Conservation (phyloP, 1,140 invertebrate genomes). For the Copidosoma floridanum region DNA sequence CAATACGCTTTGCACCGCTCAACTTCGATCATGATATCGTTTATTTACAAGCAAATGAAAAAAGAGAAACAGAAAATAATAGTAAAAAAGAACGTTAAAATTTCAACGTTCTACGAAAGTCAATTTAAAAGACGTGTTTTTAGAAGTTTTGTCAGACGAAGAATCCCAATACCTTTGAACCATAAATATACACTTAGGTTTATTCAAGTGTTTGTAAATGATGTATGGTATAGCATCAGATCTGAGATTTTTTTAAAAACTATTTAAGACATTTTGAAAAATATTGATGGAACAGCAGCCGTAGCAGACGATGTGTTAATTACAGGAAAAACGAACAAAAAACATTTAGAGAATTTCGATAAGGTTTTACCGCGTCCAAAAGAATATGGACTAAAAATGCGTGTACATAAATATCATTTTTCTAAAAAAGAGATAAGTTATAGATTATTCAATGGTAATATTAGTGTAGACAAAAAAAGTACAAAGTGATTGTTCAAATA, state of each 20-base stretch:
- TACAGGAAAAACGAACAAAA: neutral
- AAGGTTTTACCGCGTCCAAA: neutral
- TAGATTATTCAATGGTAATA: too few relatives aligned
- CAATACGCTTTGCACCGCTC: neutral
- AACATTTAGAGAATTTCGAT: neutral
- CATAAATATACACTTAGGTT: neutral
- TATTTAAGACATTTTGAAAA: neutral
- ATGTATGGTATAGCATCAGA: slow-evolving; percentile 30
- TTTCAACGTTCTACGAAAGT: too few relatives aligned
- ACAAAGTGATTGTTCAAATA: too few relatives aligned
- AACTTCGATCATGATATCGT: neutral
- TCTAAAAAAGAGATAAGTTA: too few relatives aligned
- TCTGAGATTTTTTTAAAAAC: neutral
- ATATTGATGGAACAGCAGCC: neutral
- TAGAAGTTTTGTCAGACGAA: neutral
- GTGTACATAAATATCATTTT: too few relatives aligned
- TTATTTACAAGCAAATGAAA: too few relatives aligned
- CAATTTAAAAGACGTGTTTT: neutral
- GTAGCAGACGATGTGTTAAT: neutral
- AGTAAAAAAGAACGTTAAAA: neutral
- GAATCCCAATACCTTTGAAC: neutral
- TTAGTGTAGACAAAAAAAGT: too few relatives aligned
- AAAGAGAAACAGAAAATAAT: neutral
- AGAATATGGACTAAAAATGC: neutral
- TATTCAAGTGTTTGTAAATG: slow-evolving; percentile 31